A percentile compares a stretch with the other conserved stretches of the same genome.
phyloP scores from a whole-genome alignment of 2,797 vertebrate genomes.

The Jordanella pulchra region DNA sequence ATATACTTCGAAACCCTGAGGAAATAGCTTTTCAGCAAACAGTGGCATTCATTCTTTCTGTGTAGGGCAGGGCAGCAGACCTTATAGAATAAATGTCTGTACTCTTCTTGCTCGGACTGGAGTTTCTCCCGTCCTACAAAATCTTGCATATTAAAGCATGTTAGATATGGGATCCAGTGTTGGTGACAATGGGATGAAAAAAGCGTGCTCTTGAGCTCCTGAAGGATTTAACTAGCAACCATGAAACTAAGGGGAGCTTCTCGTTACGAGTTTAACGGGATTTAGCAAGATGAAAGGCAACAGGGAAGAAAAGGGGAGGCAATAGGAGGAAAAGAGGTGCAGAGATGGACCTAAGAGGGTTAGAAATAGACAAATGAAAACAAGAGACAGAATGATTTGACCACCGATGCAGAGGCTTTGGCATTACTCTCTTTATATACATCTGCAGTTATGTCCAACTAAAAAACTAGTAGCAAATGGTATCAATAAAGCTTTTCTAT shows the following conservation, averaged over 20 bases:
- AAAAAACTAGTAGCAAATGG: slow-evolving; percentile 19
- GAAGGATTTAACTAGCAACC: slow-evolving; percentile 57
- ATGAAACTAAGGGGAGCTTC: slow-evolving; percentile 54
- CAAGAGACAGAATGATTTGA: slow-evolving; percentile 9
- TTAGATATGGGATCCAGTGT: slow-evolving; percentile 55
- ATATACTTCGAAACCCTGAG: slow-evolving; percentile 14
- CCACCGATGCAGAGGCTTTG: neutral
- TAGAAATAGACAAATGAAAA: slow-evolving; percentile 11
- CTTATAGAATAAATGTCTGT: slow-evolving; percentile 26
- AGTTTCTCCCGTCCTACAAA: slow-evolving; percentile 30
- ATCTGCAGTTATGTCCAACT: slow-evolving; percentile 20
- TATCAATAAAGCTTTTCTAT: slow-evolving; percentile 15
- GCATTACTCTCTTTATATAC: neutral
- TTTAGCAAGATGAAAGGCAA: slow-evolving; percentile 74
- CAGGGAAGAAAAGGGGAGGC: slow-evolving; percentile 37
- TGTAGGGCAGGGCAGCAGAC: slow-evolving; percentile 10
- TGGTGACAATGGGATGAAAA: slow-evolving; percentile 47
- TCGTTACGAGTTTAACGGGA: slow-evolving; percentile 68
- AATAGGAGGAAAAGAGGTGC: slow-evolving; percentile 27
- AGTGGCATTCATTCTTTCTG: slow-evolving; percentile 6
- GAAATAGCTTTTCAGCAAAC: slow-evolving; percentile 30
- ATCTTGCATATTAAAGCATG: slow-evolving; percentile 46
- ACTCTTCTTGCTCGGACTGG: slow-evolving; percentile 38
- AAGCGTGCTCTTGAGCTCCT: slow-evolving; percentile 38
- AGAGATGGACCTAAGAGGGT: slow-evolving; percentile 17